Evolutionary conservation across 2,113 vertebrate species (phyloP).

Genomic region (Gracilinanus agilis): DNA sequence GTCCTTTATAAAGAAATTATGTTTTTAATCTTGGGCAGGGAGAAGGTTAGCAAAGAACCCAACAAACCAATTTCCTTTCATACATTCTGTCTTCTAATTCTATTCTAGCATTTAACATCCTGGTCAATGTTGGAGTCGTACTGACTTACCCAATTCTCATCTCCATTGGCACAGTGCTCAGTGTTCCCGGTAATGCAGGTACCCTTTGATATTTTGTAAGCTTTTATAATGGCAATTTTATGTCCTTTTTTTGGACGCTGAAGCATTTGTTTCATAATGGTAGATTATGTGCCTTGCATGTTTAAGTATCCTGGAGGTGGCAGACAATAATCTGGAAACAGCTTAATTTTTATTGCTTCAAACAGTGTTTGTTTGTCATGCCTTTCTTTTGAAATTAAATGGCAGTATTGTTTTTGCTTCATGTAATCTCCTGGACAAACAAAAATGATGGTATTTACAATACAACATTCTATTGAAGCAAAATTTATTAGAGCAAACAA

Average conservation of each 20-base stretch:
- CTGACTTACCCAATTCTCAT: constrained; percentile 98
- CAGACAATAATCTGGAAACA: constrained; percentile 62
- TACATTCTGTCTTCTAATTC: background rate
- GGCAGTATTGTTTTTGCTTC: constrained; percentile 71
- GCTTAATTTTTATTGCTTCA: constrained; percentile 59
- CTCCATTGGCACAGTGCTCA: constrained; percentile 98
- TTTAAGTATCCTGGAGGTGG: constrained; percentile 66
- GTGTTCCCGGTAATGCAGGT: constrained; percentile 99
- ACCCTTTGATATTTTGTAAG: background rate
- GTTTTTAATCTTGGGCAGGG: background rate
- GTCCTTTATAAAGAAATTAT: background rate
- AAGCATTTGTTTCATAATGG: constrained; percentile 21
- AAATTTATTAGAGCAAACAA: constrained; percentile 52
- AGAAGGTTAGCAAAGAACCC: background rate
- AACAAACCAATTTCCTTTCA: background rate
- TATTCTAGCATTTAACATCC: constrained; percentile 94
- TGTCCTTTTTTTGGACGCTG: background rate
- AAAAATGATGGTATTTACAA: constrained; percentile 69
- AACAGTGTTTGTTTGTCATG: constrained; percentile 48
- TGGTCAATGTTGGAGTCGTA: constrained; percentile 97
- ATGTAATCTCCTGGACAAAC: constrained; percentile 69
- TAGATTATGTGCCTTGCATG: constrained; percentile 49
- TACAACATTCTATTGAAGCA: constrained; percentile 63
- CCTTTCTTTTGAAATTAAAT: constrained; percentile 65
- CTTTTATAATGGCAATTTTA: background rate